These are phyloP conservation scores for Pterostichus niger DNA, from an alignment of 2,888 invertebrate species.

Conservation along the genomic window DNA sequence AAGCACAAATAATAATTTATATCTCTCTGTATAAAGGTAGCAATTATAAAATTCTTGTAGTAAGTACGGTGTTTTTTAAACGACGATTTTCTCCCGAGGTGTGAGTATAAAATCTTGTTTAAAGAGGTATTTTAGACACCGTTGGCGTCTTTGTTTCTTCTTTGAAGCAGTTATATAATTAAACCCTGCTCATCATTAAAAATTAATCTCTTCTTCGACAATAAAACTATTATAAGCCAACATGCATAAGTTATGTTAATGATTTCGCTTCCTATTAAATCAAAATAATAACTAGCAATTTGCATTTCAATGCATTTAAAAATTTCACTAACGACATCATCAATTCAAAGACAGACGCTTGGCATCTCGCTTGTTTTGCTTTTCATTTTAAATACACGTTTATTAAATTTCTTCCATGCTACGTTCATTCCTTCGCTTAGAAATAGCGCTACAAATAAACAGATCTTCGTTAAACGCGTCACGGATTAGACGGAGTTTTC, in stretches of 20 bases:
- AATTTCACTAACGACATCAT: conserved; percentile 65
- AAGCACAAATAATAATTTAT: background rate
- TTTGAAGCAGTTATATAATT: background rate
- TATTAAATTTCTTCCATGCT: conserved; percentile 60
- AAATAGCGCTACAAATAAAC: conserved; percentile 24
- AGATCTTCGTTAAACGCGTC: background rate
- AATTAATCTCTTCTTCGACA: conserved; percentile 43
- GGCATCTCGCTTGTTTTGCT: conserved; percentile 43
- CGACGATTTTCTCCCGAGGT: background rate
- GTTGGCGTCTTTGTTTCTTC: conserved; percentile 21
- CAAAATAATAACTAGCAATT: conserved; percentile 58
- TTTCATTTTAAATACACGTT: conserved; percentile 59
- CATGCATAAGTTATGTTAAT: conserved; percentile 57
- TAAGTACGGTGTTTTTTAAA: background rate
- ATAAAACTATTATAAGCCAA: conserved; percentile 38
- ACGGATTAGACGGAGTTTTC: background rate
- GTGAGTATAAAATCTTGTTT: background rate
- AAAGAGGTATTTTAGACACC: conserved; percentile 13
- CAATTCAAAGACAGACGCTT: conserved; percentile 61
- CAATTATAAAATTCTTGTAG: background rate
- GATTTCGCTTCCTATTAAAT: conserved; percentile 61
- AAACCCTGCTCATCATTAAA: conserved; percentile 47
- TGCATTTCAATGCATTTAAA: conserved; percentile 62
- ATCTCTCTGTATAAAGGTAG: background rate
- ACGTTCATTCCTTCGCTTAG: conserved; percentile 12